These are phyloP conservation scores for Tetraodon nigroviridis DNA, from an alignment of 2,113 vertebrate species.

Conservation along the genomic window DNA sequence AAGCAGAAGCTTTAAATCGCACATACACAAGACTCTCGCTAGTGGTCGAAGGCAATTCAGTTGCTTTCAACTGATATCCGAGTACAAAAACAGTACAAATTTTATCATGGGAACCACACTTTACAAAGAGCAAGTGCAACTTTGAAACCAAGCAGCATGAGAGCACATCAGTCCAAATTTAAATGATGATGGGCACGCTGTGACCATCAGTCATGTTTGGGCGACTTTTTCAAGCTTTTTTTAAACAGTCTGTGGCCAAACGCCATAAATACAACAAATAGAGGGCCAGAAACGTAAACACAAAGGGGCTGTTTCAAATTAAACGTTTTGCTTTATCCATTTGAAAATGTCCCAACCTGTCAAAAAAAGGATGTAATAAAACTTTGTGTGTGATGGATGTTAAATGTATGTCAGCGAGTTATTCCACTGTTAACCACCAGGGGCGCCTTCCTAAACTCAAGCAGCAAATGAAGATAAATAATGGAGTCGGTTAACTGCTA, in stretches of 20 bases:
- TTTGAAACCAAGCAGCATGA: conserved; percentile 81
- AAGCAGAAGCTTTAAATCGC: conserved; percentile 67
- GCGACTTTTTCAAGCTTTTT: conserved; percentile 5
- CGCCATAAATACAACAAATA: conserved; percentile 5
- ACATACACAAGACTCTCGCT: conserved; percentile 60
- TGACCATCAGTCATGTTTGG: conserved; percentile 13
- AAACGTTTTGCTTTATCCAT: neutral
- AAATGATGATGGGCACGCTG: conserved; percentile 13
- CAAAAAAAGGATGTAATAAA: neutral
- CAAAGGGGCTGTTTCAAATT: neutral
- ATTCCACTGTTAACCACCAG: conserved; percentile 26
- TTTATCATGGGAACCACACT: conserved; percentile 66
- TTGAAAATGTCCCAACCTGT: conserved; percentile 4
- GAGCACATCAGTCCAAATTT: conserved; percentile 55
- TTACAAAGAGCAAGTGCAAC: conserved; percentile 78
- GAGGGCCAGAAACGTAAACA: conserved; percentile 6
- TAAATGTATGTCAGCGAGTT: conserved; percentile 7
- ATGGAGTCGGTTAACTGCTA: conserved; percentile 19
- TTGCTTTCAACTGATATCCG: conserved; percentile 67
- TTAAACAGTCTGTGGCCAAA: conserved; percentile 13
- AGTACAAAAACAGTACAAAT: conserved; percentile 68
- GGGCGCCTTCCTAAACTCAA: conserved; percentile 27
- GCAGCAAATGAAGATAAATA: conserved; percentile 46
- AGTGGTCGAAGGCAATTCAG: conserved; percentile 81
- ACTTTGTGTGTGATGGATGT: conserved; percentile 3